phyloP scores from a whole-genome alignment of 2,888 invertebrate genomes.

The Acanthosepion pharaonis region DNA sequence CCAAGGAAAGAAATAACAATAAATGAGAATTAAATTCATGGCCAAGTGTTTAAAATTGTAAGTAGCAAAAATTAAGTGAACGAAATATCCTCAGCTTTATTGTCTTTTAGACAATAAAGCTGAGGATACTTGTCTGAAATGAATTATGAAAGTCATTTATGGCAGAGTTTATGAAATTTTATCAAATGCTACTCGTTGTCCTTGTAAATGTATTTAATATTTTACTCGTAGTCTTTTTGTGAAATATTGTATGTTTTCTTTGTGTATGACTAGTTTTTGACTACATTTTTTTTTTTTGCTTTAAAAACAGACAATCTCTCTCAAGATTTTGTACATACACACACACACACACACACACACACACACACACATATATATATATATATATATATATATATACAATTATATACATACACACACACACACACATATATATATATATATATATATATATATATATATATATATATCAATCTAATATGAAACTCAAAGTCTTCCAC shows the following conservation, averaged over 20 bases:
- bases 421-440: background rate
- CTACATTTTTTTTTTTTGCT: background rate
- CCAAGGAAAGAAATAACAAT: too few species aligned
- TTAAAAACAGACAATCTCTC: background rate
- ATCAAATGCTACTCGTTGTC: background rate
- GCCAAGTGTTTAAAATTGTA: too few species aligned
- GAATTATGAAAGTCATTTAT: background rate
- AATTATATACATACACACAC: too few species aligned
- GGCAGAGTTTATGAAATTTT: background rate
- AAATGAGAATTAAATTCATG: too few species aligned
- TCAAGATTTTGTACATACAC: background rate
- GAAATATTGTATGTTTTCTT: background rate
- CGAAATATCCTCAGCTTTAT: too few species aligned
- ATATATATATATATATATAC: background rate
- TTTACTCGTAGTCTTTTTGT: background rate
- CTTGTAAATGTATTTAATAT: background rate
- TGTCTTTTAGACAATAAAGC: background rate
- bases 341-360: background rate
- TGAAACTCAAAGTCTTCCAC: background rate
- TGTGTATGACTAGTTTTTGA: background rate
- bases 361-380: background rate
- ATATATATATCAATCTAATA: background rate
- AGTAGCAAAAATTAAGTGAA: too few species aligned
- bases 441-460: background rate
- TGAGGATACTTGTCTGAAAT: background rate